Conservation (phyloP, 2,888 invertebrate species). For the Heliconius charithonia region DNA sequence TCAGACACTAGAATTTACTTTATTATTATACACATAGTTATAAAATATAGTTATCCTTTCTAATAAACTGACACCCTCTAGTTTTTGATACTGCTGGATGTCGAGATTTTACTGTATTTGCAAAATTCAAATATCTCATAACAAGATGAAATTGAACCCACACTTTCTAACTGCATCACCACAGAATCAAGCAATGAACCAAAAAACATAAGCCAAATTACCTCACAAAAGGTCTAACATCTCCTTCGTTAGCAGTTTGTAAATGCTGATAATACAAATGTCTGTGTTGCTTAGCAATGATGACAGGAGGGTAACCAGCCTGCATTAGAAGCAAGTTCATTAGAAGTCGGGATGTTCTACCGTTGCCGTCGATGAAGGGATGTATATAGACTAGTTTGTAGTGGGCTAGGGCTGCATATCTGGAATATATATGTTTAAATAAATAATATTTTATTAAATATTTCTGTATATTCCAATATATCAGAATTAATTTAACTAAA, state of each 20-base stretch:
- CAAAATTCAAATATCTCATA: too few relatives aligned
- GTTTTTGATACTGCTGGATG: too few relatives aligned
- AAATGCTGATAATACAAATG: slow-evolving; percentile 94
- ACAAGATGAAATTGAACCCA: background rate
- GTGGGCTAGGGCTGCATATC: slow-evolving; percentile 97
- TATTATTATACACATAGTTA: too few relatives aligned
- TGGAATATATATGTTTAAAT: slow-evolving; percentile 56
- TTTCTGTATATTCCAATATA: too few relatives aligned
- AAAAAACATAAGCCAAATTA: slow-evolving; percentile 42
- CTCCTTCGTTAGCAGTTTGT: slow-evolving; percentile 96
- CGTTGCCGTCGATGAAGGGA: slow-evolving; percentile 98
- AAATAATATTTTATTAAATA: too few relatives aligned
- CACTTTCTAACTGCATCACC: background rate
- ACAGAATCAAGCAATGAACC: background rate
- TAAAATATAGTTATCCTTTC: too few relatives aligned
- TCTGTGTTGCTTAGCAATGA: slow-evolving; percentile 93
- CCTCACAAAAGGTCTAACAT: slow-evolving; percentile 95
- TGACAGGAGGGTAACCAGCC: slow-evolving; percentile 97
- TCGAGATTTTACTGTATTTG: too few relatives aligned
- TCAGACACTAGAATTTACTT: too few relatives aligned
- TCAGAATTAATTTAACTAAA: too few relatives aligned
- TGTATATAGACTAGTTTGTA: slow-evolving; percentile 98
- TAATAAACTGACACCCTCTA: too few relatives aligned
- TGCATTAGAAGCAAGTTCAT: slow-evolving; percentile 98
- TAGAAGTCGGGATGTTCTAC: slow-evolving; percentile 95